These are phyloP conservation scores for Meteorus colon DNA, from an alignment of 2,888 invertebrate species.

Conservation along the genomic window DNA sequence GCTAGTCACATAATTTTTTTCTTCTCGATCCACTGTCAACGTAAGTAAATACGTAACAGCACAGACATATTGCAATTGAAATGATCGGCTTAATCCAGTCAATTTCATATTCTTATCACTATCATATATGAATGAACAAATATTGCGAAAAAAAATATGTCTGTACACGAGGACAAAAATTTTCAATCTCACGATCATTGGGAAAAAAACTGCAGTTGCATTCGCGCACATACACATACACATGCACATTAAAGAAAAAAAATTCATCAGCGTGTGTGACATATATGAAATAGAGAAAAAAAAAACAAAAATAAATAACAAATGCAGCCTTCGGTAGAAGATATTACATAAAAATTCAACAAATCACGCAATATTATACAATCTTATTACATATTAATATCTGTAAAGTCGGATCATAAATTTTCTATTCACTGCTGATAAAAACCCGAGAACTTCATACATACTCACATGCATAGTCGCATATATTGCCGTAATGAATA, in stretches of 20 bases:
- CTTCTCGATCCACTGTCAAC: not conserved
- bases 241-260: too few species aligned
- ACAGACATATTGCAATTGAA: not conserved
- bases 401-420: not conserved
- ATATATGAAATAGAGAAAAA: not conserved
- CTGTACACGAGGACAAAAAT: too few species aligned
- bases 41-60: not conserved
- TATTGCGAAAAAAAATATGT: too few species aligned
- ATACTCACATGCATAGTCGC: not conserved
- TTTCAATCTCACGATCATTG: too few species aligned
- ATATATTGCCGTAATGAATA: not conserved
- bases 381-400: not conserved
- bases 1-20: not conserved
- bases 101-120: too few species aligned
- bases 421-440: not conserved
- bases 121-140: too few species aligned
- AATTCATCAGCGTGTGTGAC: too few species aligned
- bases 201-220: too few species aligned
- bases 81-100: too few species aligned
- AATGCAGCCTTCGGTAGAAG: not conserved
- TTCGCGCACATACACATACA: too few species aligned
- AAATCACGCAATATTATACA: conserved; percentile 6
- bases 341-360: not conserved
- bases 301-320: not conserved
- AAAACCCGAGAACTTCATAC: not conserved